Evolutionary conservation across 2,797 vertebrate species (phyloP), one percentile per base, ranked within the genome.

Genomic region (Synanceia verrucosa): DNA sequence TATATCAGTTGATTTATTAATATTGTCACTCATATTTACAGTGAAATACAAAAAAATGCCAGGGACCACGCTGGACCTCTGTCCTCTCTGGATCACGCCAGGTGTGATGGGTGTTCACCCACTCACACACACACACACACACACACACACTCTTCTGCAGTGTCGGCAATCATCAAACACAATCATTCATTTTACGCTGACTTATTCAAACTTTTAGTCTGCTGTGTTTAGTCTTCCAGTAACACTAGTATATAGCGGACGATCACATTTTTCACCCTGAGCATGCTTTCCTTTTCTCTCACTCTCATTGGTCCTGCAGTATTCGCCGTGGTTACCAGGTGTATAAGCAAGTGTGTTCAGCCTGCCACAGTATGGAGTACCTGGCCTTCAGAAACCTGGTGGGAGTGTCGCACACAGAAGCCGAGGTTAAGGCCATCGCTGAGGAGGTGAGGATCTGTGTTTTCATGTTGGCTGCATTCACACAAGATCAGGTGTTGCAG

Each of bases 361-460:
- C 97, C 56, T 99, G 97, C 73, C 97, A 99, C 91, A 97, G 96
- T 87, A 95, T 98, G 96, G 95, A 98, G 73, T 97, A 95, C 67
- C 23, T 99, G 86, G 95, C 96, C 62, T 98, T 96, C 93, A 95
- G 97, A 71, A 96, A 97, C 65, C 93, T 98, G 68, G 89, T 97
- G 10, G 96, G 95, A 2, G 96, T 97, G 36, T 93, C 95, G 0
- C 97, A 99, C 93, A 97, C 96, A 0, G 96, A 98, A 85, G 92
- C 73, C 0, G 97, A 99, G 83, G 96, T 87, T 3, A 97, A 97
- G 85, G 61, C 80, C 1, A 69, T 98, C 19, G 97, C 97, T 0
- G 96, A 96, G 67, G 97, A 98, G 95, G 97, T 98, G 79, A 80
- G 90, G 2, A n/a, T n/a, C 0, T 11, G 4, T 28, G 43, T 61